Conservation (phyloP, 2,113 vertebrate genomes). For the Halcyon senegalensis region DNA sequence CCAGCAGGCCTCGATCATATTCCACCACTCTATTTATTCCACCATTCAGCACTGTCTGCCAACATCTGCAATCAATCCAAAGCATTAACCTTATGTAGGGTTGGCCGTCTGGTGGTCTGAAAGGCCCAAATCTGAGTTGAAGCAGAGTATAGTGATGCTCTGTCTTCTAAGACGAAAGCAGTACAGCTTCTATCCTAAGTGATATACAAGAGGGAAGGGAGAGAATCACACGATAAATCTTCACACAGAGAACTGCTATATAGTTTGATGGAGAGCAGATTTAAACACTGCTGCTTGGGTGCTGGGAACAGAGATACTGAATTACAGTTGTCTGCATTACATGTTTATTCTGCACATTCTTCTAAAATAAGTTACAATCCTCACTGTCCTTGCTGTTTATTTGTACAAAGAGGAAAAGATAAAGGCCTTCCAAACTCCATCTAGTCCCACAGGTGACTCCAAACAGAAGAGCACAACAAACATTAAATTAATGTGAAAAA, state of each 20-base stretch:
- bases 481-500: neutral
- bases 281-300: neutral
- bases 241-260: conserved; percentile 41
- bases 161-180: conserved; percentile 76
- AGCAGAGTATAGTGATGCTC: conserved; percentile 72
- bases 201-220: conserved; percentile 74
- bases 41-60: conserved; percentile 68
- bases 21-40: conserved; percentile 55
- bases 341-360: neutral
- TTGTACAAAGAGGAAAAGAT: neutral
- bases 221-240: conserved; percentile 68
- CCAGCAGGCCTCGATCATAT: conserved; percentile 37
- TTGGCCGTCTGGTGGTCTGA: conserved; percentile 74
- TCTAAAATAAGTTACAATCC: neutral
- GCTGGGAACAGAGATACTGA: conserved; percentile 11
- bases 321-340: neutral
- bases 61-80: conserved; percentile 76
- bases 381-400: neutral
- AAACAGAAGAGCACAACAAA: neutral
- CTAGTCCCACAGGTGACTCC: neutral
- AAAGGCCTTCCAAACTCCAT: neutral
- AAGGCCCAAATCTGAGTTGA: conserved; percentile 74
- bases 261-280: conserved; percentile 36
- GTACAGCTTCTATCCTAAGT: conserved; percentile 78
- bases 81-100: conserved; percentile 75